phyloP scores from a whole-genome alignment of 2,888 invertebrate genomes.

The Amphipyra tragopoginis region DNA sequence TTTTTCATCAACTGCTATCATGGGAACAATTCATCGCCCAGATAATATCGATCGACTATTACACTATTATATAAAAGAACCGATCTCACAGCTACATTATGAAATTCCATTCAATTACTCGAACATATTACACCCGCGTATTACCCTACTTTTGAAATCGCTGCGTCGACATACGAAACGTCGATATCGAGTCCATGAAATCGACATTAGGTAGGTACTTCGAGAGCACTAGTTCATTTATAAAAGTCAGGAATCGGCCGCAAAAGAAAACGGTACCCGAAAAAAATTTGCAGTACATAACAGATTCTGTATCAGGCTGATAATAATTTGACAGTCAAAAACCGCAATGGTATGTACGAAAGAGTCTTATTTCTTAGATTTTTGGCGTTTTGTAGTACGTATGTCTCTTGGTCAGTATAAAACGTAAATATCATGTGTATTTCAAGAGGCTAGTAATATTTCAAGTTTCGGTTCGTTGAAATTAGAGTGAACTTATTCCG shows the following conservation, averaged over 20 bases:
- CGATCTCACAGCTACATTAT: slow-evolving; percentile 44
- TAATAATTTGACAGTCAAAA: slow-evolving; percentile 7
- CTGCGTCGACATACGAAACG: slow-evolving; percentile 41
- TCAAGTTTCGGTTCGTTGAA: slow-evolving; percentile 20
- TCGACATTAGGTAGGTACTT: slow-evolving; percentile 44
- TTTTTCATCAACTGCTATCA: slow-evolving; percentile 26
- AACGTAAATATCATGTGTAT: slow-evolving; percentile 20
- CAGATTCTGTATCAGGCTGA: slow-evolving; percentile 13
- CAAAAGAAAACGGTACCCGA: slow-evolving; percentile 11
- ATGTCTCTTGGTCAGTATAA: background rate
- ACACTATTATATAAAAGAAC: slow-evolving; percentile 26
- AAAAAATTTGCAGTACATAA: slow-evolving; percentile 22
- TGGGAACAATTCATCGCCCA: slow-evolving; percentile 31
- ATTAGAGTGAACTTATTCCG: slow-evolving; percentile 25
- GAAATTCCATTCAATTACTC: slow-evolving; percentile 53
- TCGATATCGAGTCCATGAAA: slow-evolving; percentile 39
- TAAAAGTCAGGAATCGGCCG: slow-evolving; percentile 29
- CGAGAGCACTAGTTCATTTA: slow-evolving; percentile 48
- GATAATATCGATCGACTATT: slow-evolving; percentile 20
- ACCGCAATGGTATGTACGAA: slow-evolving; percentile 14
- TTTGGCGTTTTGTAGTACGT: background rate
- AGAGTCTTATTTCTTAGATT: background rate
- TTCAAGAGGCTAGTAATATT: slow-evolving; percentile 23
- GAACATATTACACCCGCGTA: slow-evolving; percentile 50
- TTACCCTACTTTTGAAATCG: slow-evolving; percentile 48